phyloP scores from a whole-genome alignment of 2,888 invertebrate species.

The Clepsis dumicolana region DNA sequence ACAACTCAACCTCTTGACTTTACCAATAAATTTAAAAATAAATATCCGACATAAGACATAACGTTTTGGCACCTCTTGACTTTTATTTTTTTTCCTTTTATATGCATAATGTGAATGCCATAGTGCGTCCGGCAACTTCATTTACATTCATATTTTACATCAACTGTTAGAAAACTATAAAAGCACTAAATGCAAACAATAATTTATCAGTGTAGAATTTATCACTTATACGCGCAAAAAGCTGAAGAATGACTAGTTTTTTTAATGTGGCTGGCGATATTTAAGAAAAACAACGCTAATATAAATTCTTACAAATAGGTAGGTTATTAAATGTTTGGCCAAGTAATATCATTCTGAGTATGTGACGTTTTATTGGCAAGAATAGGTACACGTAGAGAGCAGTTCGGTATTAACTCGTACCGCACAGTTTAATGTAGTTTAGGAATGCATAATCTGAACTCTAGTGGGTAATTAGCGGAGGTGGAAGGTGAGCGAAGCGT shows the following conservation, averaged over 20 bases:
- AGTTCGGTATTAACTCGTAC: not conserved
- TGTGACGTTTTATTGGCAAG: conserved; percentile 75
- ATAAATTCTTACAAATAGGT: conserved; percentile 16
- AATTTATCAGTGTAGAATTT: conserved; percentile 54
- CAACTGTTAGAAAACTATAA: conserved; percentile 39
- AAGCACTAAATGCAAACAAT: conserved; percentile 59
- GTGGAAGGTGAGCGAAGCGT: conserved; percentile 68
- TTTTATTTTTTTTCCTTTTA: conserved; percentile 50
- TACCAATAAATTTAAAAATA: conserved; percentile 50
- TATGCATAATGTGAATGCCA: conserved; percentile 52
- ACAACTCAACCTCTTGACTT: conserved; percentile 51
- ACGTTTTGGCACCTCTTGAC: conserved; percentile 52
- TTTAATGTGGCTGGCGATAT: conserved; percentile 40
- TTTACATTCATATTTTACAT: conserved; percentile 54
- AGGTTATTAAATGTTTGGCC: conserved; percentile 14
- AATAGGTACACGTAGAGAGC: conserved; percentile 70
- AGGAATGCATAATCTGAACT: conserved; percentile 28
- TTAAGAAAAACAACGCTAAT: conserved; percentile 20
- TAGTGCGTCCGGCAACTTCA: conserved; percentile 51
- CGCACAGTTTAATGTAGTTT: conserved; percentile 17
- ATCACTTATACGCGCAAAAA: conserved; percentile 55
- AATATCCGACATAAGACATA: conserved; percentile 49
- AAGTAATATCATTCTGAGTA: conserved; percentile 43
- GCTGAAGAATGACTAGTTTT: conserved; percentile 67
- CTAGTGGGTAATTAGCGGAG: conserved; percentile 47